phyloP scores from a whole-genome alignment of 2,888 invertebrate genomes.

The Anarsia innoxiella region DNA sequence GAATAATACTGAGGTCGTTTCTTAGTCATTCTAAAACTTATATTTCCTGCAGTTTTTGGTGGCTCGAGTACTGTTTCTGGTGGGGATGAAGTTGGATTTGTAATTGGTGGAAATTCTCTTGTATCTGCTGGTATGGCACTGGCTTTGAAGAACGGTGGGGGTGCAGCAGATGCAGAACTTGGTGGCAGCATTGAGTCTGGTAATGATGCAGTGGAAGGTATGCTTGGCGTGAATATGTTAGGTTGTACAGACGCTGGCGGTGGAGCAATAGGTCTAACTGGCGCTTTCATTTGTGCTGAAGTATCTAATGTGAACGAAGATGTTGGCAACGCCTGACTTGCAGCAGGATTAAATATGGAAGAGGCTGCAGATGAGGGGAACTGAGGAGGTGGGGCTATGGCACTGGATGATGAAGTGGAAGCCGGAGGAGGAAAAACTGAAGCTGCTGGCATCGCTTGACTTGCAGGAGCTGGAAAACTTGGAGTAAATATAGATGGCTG shows the following conservation, averaged over 20 bases:
- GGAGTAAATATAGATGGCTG: background rate
- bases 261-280: background rate
- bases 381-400: no score
- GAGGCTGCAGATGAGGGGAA: no score
- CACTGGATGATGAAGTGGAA: no score
- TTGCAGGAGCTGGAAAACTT: background rate
- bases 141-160: conserved; percentile 29
- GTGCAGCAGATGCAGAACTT: conserved; percentile 8
- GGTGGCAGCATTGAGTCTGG: conserved; percentile 1
- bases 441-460: background rate
- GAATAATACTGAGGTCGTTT: conserved; percentile 66
- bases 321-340: background rate
- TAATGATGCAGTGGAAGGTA: background rate
- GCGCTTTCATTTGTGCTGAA: no score
- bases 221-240: background rate
- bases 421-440: background rate
- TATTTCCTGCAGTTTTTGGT: conserved; percentile 43
- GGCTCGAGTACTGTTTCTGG: conserved; percentile 44
- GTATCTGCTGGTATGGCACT: conserved; percentile 12
- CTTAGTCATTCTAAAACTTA: conserved; percentile 56
- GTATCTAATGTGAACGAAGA: background rate
- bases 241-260: conserved; percentile 3
- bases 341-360: no score
- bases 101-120: conserved; percentile 6
- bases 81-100: conserved; percentile 10